Conservation (phyloP, 2,113 vertebrate species). For the Dolichallabes microphthalmus region DNA sequence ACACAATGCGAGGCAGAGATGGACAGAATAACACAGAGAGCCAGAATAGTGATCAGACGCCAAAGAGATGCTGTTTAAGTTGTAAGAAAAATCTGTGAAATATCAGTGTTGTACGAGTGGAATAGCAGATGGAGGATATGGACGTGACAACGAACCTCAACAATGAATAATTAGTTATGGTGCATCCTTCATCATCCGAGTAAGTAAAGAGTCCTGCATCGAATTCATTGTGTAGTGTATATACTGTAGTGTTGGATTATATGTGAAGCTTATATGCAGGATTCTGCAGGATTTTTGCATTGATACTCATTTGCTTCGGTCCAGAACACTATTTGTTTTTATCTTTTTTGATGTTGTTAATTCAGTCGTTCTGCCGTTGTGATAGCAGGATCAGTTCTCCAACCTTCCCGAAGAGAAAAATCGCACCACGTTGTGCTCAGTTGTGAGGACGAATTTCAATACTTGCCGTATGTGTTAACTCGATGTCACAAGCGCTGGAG, state of each 20-base stretch:
- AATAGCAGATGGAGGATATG: slow-evolving; percentile 12
- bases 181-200: slow-evolving; percentile 27
- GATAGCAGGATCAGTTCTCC: slow-evolving; percentile 11
- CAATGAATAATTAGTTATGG: slow-evolving; percentile 33
- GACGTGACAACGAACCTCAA: slow-evolving; percentile 16
- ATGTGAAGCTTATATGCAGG: background rate
- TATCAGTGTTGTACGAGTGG: slow-evolving; percentile 45
- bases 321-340: background rate
- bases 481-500: background rate
- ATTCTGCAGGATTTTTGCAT: background rate
- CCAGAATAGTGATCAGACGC: slow-evolving; percentile 49
- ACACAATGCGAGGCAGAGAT: slow-evolving; percentile 1
- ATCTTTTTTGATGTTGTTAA: too few species aligned
- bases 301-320: background rate
- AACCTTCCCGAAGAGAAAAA: slow-evolving; percentile 10
- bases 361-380: background rate
- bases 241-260: background rate
- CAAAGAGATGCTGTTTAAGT: slow-evolving; percentile 46
- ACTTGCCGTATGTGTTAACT: slow-evolving; percentile 16
- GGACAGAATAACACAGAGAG: slow-evolving; percentile 47
- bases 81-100: slow-evolving; percentile 29
- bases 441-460: slow-evolving; percentile 30
- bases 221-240: too few species aligned
- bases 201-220: slow-evolving; percentile 48
- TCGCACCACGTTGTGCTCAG: slow-evolving; percentile 19